A percentile compares a stretch with the other conserved stretches of the same genome.
Conservation (phyloP, 2,888 invertebrate genomes). For the Marasmarcha lunaedactyla region DNA sequence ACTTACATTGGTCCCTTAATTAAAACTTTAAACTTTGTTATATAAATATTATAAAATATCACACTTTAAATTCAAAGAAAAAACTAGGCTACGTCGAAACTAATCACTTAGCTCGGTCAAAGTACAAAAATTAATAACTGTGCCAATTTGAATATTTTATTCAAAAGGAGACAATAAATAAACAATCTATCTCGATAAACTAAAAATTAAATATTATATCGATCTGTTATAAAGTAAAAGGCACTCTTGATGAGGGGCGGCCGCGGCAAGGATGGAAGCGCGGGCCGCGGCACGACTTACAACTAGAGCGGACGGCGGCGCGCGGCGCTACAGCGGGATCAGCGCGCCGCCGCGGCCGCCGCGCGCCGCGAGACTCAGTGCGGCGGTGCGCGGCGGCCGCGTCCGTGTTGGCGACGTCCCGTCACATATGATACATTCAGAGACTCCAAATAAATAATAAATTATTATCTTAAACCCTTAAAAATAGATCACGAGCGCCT, state of each 20-base stretch:
- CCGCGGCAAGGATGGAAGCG: constrained; percentile 40
- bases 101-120: constrained; percentile 64
- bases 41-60: constrained; percentile 70
- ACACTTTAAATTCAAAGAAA: constrained; percentile 68
- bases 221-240: constrained; percentile 64
- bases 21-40: constrained; percentile 67
- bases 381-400: constrained; percentile 58
- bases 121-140: constrained; percentile 64
- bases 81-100: constrained; percentile 62
- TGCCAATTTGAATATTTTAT: constrained; percentile 63
- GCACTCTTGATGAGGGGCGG: constrained; percentile 43
- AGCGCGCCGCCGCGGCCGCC: constrained; percentile 19
- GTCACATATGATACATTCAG: constrained; percentile 62
- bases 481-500: constrained; percentile 71
- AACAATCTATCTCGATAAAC: constrained; percentile 66
- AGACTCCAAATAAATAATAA: constrained; percentile 72
- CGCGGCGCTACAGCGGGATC: constrained; percentile 25
- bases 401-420: constrained; percentile 64
- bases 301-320: constrained; percentile 21
- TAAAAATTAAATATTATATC: constrained; percentile 65
- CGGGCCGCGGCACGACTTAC: constrained; percentile 18
- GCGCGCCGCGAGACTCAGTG: too few relatives aligned
- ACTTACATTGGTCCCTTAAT: constrained; percentile 69
- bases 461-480: constrained; percentile 70
- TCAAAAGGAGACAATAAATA: constrained; percentile 67